Percentiles rank a stretch among this genome's conserved stretches.
These are phyloP conservation scores for Sacculina carcini DNA, from an alignment of 2,888 invertebrate genomes.

Conservation along the genomic window DNA sequence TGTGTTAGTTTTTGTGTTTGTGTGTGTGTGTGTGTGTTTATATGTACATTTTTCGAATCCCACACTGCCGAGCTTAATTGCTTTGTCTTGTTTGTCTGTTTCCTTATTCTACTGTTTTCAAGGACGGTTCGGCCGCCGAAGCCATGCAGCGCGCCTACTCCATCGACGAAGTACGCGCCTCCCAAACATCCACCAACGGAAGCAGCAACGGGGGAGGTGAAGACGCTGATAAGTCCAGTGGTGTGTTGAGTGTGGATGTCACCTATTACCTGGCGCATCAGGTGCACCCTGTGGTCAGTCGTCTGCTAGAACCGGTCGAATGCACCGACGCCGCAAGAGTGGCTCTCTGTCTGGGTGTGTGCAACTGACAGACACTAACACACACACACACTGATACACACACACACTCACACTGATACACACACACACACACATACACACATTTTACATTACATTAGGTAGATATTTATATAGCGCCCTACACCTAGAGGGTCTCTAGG, in stretches of 20 bases:
- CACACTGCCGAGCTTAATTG: no score
- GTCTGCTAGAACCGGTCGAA: conserved; percentile 85
- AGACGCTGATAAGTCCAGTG: conserved; percentile 7
- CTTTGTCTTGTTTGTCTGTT: no score
- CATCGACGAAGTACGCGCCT: conserved; percentile 52
- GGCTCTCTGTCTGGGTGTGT: conserved; percentile 60
- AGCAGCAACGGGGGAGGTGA: neutral
- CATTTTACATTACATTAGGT: no score
- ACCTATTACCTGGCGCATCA: conserved; percentile 84
- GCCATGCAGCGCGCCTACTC: conserved; percentile 83
- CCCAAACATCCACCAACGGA: conserved; percentile 32
- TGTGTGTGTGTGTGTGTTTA: no score
- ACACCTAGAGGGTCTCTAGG: no score
- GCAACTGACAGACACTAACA: conserved; percentile 16
- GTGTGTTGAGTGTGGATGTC: conserved; percentile 29
- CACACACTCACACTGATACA: no score
- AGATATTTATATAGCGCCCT: no score
- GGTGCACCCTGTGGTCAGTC: conserved; percentile 76
- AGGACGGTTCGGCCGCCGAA: conserved; percentile 46
- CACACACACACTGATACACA: no score
- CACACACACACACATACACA: no score
- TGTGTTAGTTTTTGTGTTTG: no score
- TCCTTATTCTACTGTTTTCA: neutral
- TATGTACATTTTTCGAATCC: no score
- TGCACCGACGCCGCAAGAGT: conserved; percentile 71